These are phyloP conservation scores for Lagopus muta DNA, from an alignment of 2,113 vertebrate genomes.

Conservation along the genomic window DNA sequence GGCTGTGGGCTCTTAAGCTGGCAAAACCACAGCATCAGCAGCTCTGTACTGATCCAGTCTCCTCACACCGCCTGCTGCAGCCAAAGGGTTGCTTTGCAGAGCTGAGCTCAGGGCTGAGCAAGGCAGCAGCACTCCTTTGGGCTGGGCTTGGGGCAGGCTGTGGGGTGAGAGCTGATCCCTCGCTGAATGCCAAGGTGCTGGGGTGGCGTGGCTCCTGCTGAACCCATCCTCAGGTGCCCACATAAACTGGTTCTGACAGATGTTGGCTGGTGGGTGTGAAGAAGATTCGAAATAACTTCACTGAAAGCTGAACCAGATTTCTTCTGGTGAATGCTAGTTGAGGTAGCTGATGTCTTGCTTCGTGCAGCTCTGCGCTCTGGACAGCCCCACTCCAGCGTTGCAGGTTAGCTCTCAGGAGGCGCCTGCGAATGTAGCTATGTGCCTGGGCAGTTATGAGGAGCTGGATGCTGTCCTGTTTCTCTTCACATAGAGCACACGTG, in stretches of 20 bases:
- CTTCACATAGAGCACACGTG: neutral
- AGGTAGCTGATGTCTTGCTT: neutral
- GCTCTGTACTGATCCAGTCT: neutral
- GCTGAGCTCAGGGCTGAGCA: neutral
- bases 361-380: rapidly evolving
- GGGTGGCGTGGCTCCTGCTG: neutral
- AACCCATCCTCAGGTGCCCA: neutral
- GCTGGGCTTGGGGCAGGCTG: neutral
- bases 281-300: neutral
- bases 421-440: neutral
- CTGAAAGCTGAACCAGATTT: neutral
- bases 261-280: rapidly evolving
- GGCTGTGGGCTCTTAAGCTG: neutral
- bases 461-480: neutral
- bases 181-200: rapidly evolving
- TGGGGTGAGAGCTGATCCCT: neutral
- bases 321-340: neutral
- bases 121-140: rapidly evolving
- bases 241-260: rapidly evolving
- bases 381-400: rapidly evolving
- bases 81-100: no score
- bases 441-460: neutral
- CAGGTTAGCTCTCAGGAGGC: neutral
- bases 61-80: rapidly evolving
- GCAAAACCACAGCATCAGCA: neutral